Base-by-base conservation (phyloP, 2,797 vertebrate species). In the Brachymystax lenok region DNA sequence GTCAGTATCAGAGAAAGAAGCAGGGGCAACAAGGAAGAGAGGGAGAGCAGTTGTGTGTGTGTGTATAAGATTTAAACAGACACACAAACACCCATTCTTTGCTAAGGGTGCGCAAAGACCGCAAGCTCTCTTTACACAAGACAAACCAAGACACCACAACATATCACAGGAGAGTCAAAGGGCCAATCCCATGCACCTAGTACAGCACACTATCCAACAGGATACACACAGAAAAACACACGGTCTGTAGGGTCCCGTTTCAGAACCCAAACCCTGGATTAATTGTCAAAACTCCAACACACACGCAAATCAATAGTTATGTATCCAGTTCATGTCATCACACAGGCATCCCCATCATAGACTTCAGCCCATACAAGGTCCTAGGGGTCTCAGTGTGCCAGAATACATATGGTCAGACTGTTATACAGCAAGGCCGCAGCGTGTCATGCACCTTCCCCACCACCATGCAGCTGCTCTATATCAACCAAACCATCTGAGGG, bases 151-250 rank as follows among this genome's bases (percentile, higher is more conserved):
- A 17, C 28, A 63, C 46, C 40, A n/a, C 28, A 69, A 71, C 3
- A 33, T 13, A 56, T 68, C 74, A 54, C 4, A 30, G 16, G 76
- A 71, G 24, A 54, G 16, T 79, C 79, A 52, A 80, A 82, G 63
- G 76, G 74, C 17, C 3, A 10, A 74, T 16, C 24, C 30, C 33
- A 63, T 10, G 24, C 10, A 54, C 19, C 33, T 67, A 69, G 21
- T 19, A 30, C 13, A 46, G 10, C 71, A 17, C 28, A 40, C 69
- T 28, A 64, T n/a, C n/a, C 27, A 19, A 24, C 56, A 14, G 8
- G 14, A 63, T 35, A 52, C 17, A 56, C 73, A 51, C 59, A 56
- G 17, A 28, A 70, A 54, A 24, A 51, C 21, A 61, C 6, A 71
- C 28, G 21, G 5, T 17, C 71, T 46, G 40, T 10, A 46, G n/a